Evolutionary conservation across 2,113 vertebrate species (phyloP), one percentile per base, ranked within the genome.

Genomic region (Actenoides hombroni): DNA sequence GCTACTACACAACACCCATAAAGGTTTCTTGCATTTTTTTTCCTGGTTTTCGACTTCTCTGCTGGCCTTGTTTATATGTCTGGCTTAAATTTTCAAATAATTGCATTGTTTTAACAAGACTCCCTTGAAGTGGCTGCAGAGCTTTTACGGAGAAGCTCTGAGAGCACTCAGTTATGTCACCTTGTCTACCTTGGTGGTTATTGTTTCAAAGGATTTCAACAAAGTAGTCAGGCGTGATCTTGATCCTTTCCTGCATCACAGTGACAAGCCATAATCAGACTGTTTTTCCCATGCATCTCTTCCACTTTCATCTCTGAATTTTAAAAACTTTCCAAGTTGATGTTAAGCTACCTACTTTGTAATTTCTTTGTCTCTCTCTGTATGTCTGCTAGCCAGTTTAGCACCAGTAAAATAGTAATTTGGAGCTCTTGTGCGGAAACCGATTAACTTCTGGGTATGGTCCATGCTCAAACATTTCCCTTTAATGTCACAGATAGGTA

Each of bases 201-300:
- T 77, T 4, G 4, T 93, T 91, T 92, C 60, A 92, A 87, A 93
- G n/a, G 18, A 80, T 86, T 54, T 95, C 63, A 88, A 35, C 63
- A 90, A 83, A 61, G 54, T 40, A 78, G 35, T 90, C 68, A 78
- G 75, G 42, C 5, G 4, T 63, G 48, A 71, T 60, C 64, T 63
- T 94, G 51, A 90, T 93, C 26, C 33, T 81, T 93, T 93, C 67
- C 68, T 83, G 60, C 89, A 57, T 48, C 33, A 26, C 20, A 31
- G 0, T 86, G 87, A 87, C 87, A 95, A 23, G 37, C 63, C 39
- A 28, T 71, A 90, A 75, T 90, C n/a, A 70, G 28, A 40, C 5
- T 44, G 20, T 5, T 92, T 74, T 92, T 65, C 37, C 90, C 56
- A 59, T 42, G 33, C 26, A 12, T 70, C 42, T 83, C 39, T 92